Evolutionary conservation across 2,113 vertebrate genomes (phyloP).

Genomic region (Catharus minimus): DNA sequence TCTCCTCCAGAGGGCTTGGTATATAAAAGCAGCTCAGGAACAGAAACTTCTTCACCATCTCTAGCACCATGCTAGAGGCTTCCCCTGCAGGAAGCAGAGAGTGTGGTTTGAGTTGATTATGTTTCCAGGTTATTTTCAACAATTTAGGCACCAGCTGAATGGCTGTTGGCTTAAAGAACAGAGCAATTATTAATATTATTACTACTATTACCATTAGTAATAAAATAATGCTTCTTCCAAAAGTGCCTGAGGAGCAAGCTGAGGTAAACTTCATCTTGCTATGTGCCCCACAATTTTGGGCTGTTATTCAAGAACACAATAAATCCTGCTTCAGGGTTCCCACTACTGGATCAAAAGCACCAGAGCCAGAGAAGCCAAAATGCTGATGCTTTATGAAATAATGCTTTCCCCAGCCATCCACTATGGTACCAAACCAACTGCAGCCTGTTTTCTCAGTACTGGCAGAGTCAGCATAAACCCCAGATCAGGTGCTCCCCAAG

Average conservation of each 20-base stretch:
- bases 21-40: not conserved
- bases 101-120: not conserved
- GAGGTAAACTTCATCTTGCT: slow-evolving; percentile 2
- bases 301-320: not conserved
- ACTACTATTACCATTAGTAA: slow-evolving; percentile 11
- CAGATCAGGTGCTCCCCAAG: not conserved
- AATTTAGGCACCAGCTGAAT: not conserved
- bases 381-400: not conserved
- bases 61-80: not conserved
- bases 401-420: not conserved
- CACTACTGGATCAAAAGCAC: slow-evolving; percentile 35
- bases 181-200: slow-evolving; percentile 26
- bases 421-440: not conserved
- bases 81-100: not conserved
- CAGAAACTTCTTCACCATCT: not conserved
- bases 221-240: not conserved
- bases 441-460: not conserved
- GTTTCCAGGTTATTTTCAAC: slow-evolving; percentile 18
- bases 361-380: slow-evolving; percentile 1
- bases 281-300: slow-evolving; percentile 2
- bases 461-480: not conserved
- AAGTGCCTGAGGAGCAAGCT: slow-evolving; percentile 23
- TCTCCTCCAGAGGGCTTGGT: not conserved
- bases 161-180: not conserved
- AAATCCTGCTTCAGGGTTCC: slow-evolving; percentile 39